A percentile compares a stretch with the other conserved stretches of the same genome.
Evolutionary conservation across 2,888 invertebrate species (phyloP).

Genomic region (Mesorhabditis sp.): DNA sequence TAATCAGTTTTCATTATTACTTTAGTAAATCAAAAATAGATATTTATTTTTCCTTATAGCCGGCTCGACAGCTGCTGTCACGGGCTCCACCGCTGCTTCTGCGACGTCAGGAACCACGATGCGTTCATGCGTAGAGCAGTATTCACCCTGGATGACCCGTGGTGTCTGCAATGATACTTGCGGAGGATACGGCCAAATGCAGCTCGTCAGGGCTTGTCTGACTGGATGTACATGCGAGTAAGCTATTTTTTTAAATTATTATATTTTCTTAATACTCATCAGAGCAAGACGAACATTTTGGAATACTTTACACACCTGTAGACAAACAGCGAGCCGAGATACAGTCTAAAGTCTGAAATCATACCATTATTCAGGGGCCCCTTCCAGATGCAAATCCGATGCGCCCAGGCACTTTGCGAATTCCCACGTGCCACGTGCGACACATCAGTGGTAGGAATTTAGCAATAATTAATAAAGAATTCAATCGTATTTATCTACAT

Average conservation of each 20-base stretch:
- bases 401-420: background rate
- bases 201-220: background rate
- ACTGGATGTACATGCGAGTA: constrained; percentile 1
- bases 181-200: constrained; percentile 5
- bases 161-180: constrained; percentile 1
- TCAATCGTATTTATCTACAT: background rate
- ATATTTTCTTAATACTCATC: too few species aligned
- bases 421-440: constrained; percentile 1
- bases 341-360: background rate
- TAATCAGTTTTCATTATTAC: too few species aligned
- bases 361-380: constrained; percentile 2
- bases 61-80: too few species aligned
- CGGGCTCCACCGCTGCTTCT: background rate
- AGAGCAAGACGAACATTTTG: too few species aligned
- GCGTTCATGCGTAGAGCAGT: background rate
- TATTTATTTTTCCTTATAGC: too few species aligned
- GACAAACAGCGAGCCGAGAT: too few species aligned
- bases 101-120: background rate
- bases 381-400: background rate
- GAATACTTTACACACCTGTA: too few species aligned
- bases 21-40: too few species aligned
- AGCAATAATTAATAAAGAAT: background rate
- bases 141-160: background rate
- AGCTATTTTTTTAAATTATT: background rate
- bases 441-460: background rate